Evolutionary conservation across 2,797 vertebrate species (phyloP).

Genomic region (Sebastes baramenuke): DNA sequence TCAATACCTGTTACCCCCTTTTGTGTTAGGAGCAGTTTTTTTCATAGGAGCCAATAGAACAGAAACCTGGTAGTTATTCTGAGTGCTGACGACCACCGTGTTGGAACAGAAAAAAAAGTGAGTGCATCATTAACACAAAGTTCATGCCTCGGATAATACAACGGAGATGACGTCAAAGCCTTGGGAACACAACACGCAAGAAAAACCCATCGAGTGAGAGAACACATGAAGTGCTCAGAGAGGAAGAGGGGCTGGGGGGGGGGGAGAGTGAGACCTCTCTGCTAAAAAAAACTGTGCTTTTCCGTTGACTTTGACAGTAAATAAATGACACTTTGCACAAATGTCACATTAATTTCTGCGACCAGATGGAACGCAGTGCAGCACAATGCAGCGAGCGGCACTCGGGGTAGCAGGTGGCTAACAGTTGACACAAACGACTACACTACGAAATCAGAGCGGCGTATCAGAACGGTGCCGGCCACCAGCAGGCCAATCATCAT

Average conservation of each 20-base stretch:
- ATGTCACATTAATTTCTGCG: slow-evolving; percentile 43
- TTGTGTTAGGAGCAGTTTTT: background rate
- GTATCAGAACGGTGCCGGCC: slow-evolving; percentile 25
- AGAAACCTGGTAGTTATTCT: background rate
- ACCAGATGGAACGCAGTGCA: slow-evolving; percentile 40
- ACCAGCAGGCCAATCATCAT: slow-evolving; percentile 45
- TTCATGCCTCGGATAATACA: background rate
- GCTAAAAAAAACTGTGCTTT: background rate
- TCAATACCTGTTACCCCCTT: background rate
- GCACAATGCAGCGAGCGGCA: slow-evolving; percentile 20
- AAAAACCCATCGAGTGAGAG: background rate
- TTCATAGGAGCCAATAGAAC: background rate
- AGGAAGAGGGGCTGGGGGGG: background rate
- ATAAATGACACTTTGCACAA: slow-evolving; percentile 43
- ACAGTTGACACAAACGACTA: slow-evolving; percentile 43
- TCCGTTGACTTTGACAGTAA: slow-evolving; percentile 35
- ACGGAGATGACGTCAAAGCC: background rate
- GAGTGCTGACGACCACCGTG: background rate
- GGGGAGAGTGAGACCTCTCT: slow-evolving; percentile 8
- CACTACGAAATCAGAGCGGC: slow-evolving; percentile 26
- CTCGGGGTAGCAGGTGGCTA: slow-evolving; percentile 47
- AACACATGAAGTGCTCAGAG: background rate
- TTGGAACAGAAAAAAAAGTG: background rate
- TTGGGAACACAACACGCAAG: background rate
- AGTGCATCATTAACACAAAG: background rate